Conservation (phyloP, 2,113 vertebrate species). For the Cyanoliseus patagonus region DNA sequence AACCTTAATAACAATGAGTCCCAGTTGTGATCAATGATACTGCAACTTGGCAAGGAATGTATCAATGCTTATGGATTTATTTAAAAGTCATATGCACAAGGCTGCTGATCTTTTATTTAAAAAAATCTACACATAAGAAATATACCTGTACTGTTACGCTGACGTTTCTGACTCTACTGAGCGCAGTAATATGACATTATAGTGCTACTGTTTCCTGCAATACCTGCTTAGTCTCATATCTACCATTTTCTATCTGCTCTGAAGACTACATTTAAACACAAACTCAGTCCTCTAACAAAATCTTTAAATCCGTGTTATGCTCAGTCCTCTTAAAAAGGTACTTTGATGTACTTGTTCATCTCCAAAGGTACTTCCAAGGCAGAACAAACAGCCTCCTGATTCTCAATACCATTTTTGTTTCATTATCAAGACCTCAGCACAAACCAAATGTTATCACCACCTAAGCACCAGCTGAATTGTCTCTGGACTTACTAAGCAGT, state of each 20-base stretch:
- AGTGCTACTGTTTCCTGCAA: not conserved
- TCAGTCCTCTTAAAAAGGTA: not conserved
- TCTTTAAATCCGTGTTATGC: not conserved
- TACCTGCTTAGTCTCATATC: not conserved
- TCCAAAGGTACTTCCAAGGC: not conserved
- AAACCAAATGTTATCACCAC: not conserved
- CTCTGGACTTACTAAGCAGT: not conserved
- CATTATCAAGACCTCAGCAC: not conserved
- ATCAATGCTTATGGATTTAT: constrained; percentile 55
- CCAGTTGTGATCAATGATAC: constrained; percentile 54
- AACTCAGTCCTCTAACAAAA: not conserved
- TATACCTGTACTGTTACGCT: not conserved
- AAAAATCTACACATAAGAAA: not conserved
- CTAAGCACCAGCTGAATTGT: not conserved
- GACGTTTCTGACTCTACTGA: not conserved
- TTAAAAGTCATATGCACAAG: constrained; percentile 33
- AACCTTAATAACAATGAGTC: constrained; percentile 56
- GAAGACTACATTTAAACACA: not conserved
- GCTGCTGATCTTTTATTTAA: constrained; percentile 13
- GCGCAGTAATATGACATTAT: not conserved
- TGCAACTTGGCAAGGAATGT: constrained; percentile 48
- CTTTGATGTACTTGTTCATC: not conserved
- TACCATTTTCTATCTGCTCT: not conserved
- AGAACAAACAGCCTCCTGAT: not conserved
- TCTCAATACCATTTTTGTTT: not conserved